Evolutionary conservation across 2,888 invertebrate species (phyloP).

Genomic region (Bunonema sp.): DNA sequence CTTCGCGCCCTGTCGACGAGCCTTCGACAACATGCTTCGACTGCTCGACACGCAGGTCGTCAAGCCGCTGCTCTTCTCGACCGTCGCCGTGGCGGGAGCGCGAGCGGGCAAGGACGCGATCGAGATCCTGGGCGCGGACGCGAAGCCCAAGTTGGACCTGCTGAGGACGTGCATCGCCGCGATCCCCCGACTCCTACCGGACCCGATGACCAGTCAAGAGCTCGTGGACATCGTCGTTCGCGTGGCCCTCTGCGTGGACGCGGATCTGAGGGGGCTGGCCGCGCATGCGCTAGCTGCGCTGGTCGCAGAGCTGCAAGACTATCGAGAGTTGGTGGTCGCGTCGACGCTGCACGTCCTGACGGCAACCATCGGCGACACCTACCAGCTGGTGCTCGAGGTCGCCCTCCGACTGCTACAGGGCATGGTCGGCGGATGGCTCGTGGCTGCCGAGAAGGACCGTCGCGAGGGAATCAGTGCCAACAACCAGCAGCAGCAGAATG

Average conservation of each 20-base stretch:
- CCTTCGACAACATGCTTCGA: constrained; percentile 81
- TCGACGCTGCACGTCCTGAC: constrained; percentile 37
- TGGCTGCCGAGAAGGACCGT: constrained; percentile 50
- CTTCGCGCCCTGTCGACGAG: constrained; percentile 81
- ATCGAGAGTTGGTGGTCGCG: constrained; percentile 79
- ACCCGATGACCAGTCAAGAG: constrained; percentile 85
- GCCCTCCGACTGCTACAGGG: constrained; percentile 79
- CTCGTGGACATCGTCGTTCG: constrained; percentile 80
- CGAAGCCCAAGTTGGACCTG: constrained; percentile 89
- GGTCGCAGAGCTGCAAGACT: constrained; percentile 83
- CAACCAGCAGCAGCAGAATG: neutral
- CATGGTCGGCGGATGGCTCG: constrained; percentile 68
- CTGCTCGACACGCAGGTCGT: constrained; percentile 89
- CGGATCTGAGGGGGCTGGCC: constrained; percentile 64
- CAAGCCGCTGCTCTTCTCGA: constrained; percentile 82
- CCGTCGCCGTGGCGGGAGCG: constrained; percentile 81
- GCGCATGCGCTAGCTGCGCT: constrained; percentile 59
- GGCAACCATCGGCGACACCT: constrained; percentile 57
- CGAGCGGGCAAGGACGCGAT: constrained; percentile 64
- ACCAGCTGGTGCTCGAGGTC: constrained; percentile 75
- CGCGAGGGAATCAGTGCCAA: constrained; percentile 5
- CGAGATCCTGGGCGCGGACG: constrained; percentile 60
- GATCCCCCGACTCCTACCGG: constrained; percentile 86
- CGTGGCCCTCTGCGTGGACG: constrained; percentile 92
- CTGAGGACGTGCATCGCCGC: constrained; percentile 96